These are phyloP conservation scores for Formica aserva DNA, from an alignment of 2,888 invertebrate species.

Conservation along the genomic window DNA sequence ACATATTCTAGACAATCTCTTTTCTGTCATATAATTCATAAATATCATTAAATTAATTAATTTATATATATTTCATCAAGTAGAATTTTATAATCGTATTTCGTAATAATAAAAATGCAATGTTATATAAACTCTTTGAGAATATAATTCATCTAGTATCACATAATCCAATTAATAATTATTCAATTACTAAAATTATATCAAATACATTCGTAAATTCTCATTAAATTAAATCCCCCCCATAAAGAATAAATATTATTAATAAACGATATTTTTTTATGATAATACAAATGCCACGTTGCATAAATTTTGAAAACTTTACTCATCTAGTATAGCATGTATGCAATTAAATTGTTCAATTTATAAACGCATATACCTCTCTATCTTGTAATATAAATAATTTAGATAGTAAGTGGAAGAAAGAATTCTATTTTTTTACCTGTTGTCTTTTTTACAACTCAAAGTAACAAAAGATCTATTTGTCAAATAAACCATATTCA, in stretches of 20 bases:
- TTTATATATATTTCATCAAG: neutral
- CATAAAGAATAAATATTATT: neutral
- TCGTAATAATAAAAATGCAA: neutral
- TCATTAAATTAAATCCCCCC: neutral
- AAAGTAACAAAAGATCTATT: neutral
- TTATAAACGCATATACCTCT: neutral
- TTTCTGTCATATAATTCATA: neutral
- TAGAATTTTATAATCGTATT: neutral
- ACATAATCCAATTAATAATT: conserved; percentile 10
- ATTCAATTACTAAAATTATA: neutral
- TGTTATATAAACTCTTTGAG: neutral
- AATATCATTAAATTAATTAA: conserved; percentile 1
- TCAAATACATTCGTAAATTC: neutral
- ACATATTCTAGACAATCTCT: neutral
- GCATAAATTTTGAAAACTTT: neutral
- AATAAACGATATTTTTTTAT: neutral
- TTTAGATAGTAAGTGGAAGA: neutral
- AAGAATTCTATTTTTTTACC: neutral
- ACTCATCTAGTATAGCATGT: neutral
- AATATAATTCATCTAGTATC: neutral
- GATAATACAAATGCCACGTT: neutral
- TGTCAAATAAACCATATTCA: neutral
- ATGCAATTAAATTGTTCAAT: conserved; percentile 1
- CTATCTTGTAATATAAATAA: neutral
- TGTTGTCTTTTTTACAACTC: neutral